Evolutionary conservation across 2,113 vertebrate species (phyloP).

Genomic region (Passer montanus): DNA sequence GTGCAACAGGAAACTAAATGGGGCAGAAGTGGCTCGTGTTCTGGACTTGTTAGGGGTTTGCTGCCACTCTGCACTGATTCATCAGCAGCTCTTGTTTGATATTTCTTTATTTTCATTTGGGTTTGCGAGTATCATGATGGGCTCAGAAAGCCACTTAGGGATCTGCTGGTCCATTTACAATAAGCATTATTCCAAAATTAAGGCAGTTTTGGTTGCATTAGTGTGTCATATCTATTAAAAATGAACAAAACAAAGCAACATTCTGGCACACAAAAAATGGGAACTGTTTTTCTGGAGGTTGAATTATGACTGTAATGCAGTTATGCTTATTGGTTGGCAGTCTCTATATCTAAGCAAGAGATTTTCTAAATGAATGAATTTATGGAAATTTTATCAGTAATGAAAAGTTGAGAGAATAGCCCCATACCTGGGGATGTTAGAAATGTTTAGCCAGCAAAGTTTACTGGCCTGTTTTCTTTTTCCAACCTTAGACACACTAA

Average conservation of each 20-base stretch:
- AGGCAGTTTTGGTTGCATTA: not conserved
- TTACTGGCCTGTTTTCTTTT: slow-evolving; percentile 3
- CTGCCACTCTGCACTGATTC: not conserved
- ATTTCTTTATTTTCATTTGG: not conserved
- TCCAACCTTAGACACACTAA: not conserved
- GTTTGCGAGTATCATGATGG: not conserved
- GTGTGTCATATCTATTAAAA: not conserved
- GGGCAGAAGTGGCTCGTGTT: not conserved
- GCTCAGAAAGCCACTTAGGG: not conserved
- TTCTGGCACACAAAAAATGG: not conserved
- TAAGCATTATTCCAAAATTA: not conserved
- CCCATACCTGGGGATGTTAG: not conserved
- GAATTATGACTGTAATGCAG: not conserved
- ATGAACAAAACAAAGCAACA: not conserved
- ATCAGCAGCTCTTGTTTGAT: not conserved
- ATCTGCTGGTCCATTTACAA: not conserved
- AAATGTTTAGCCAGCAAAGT: not conserved
- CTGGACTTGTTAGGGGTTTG: not conserved
- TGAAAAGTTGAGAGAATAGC: not conserved
- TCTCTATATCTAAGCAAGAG: not conserved
- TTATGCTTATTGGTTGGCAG: not conserved
- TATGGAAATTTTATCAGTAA: not conserved
- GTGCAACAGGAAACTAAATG: slow-evolving; percentile 7
- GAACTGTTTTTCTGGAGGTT: not conserved
- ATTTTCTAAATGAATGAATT: not conserved